phyloP scores from a whole-genome alignment of 2,888 invertebrate genomes.

The Teleogryllus oceanicus region DNA sequence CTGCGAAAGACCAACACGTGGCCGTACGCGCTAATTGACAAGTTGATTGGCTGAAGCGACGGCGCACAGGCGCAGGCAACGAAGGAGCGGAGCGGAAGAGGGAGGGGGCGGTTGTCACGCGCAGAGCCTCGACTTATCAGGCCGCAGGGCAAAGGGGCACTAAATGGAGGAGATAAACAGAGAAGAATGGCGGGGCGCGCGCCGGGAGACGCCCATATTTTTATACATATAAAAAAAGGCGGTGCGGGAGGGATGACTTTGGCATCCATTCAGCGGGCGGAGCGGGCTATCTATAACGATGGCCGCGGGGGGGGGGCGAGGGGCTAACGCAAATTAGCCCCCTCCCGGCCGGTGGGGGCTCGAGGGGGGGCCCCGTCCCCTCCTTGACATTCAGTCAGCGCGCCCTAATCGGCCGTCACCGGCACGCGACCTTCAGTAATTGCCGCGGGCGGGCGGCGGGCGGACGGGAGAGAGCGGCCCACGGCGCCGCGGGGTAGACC shows the following conservation, averaged over 20 bases:
- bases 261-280: not conserved
- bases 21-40: conserved; percentile 1
- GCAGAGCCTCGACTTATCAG: conserved; percentile 18
- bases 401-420: conserved; percentile 1
- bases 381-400: conserved; percentile 1
- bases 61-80: not conserved
- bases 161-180: conserved; percentile 9
- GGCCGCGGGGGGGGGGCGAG: not conserved
- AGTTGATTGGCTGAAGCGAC: conserved; percentile 18
- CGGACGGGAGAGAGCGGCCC: not conserved
- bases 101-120: not conserved
- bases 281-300: conserved; percentile 3
- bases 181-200: not conserved
- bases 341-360: not conserved
- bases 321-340: conserved; percentile 1
- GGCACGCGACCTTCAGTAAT: conserved; percentile 10
- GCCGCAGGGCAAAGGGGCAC: conserved; percentile 18
- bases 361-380: not conserved
- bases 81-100: not conserved
- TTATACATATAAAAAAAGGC: not conserved
- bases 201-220: conserved; percentile 6
- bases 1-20: conserved; percentile 2
- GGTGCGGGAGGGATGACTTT: not conserved
- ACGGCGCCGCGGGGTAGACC: too few species aligned
- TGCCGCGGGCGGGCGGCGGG: too few species aligned